Evolutionary conservation across 2,797 vertebrate species (phyloP).

Genomic region (Gallinago nigripennis): DNA sequence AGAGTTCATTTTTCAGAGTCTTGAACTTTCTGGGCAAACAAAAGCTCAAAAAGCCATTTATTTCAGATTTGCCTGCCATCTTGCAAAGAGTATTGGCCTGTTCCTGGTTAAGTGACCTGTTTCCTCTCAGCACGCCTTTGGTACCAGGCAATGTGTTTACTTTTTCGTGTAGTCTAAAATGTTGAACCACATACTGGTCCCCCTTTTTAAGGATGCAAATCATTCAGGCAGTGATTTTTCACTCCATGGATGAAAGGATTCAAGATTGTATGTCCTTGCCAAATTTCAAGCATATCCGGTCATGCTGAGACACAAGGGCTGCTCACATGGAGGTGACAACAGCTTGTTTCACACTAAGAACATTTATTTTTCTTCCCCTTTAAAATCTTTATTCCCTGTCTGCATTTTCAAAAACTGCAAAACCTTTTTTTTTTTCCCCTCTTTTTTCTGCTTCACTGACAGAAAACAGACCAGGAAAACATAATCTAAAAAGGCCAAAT

Average conservation of each 20-base stretch:
- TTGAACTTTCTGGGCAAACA: background rate
- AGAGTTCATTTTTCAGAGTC: background rate
- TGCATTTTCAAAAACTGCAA: background rate
- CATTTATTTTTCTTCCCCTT: background rate
- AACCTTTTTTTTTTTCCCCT: rapidly evolving
- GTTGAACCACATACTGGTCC: background rate
- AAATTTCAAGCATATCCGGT: background rate
- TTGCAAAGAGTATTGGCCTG: background rate
- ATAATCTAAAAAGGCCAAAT: background rate
- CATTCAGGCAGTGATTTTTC: background rate
- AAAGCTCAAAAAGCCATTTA: background rate
- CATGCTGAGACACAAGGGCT: background rate
- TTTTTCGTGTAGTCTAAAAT: background rate
- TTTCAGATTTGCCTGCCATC: background rate
- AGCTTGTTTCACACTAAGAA: background rate
- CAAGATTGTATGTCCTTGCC: background rate
- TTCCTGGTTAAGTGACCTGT: background rate
- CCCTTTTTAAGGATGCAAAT: background rate
- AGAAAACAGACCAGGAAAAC: background rate
- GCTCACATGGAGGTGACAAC: background rate
- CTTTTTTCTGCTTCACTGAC: background rate
- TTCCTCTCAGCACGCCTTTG: background rate
- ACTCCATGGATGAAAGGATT: background rate
- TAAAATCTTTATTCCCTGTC: background rate
- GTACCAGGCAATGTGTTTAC: background rate